Conservation (phyloP, 2,797 vertebrate species). For the Lepus oiostolus region DNA sequence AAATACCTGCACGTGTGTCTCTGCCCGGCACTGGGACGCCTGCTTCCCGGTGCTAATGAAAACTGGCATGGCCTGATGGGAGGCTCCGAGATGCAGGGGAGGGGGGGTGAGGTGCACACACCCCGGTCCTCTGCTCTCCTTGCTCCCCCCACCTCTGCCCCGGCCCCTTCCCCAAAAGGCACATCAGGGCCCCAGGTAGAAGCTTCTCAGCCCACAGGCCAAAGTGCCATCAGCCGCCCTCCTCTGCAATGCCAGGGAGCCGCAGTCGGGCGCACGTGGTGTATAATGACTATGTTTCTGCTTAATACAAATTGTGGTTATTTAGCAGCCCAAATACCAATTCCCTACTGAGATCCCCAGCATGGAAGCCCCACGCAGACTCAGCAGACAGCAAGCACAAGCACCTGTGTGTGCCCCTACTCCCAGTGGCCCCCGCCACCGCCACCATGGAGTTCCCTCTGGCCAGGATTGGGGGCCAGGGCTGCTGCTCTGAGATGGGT, state of each 20-base stretch:
- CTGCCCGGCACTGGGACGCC: constrained; percentile 62
- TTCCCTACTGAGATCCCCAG: constrained; percentile 60
- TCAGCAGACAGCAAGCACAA: background rate
- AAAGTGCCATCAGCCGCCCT: background rate
- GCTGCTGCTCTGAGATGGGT: background rate
- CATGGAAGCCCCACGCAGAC: background rate
- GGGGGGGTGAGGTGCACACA: background rate
- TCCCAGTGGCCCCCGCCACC: background rate
- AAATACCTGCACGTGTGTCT: constrained; percentile 81
- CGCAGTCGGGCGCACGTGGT: background rate
- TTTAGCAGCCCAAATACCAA: constrained; percentile 82
- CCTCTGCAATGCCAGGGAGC: background rate
- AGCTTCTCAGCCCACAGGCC: background rate
- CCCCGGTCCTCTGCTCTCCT: background rate
- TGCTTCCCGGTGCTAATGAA: constrained; percentile 82
- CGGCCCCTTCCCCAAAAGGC: background rate
- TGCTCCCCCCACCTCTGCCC: background rate
- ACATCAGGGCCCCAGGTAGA: background rate
- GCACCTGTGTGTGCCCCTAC: background rate
- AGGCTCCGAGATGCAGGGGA: background rate
- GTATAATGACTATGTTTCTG: constrained; percentile 75
- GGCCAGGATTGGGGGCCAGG: background rate
- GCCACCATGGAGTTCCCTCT: background rate
- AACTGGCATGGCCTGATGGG: constrained; percentile 73
- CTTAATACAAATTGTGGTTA: constrained; percentile 77